Percentiles rank a stretch among this genome's conserved stretches.
These are phyloP conservation scores for Drosophila neocordata DNA, from an alignment of 1,140 invertebrate genomes.

Conservation along the genomic window DNA sequence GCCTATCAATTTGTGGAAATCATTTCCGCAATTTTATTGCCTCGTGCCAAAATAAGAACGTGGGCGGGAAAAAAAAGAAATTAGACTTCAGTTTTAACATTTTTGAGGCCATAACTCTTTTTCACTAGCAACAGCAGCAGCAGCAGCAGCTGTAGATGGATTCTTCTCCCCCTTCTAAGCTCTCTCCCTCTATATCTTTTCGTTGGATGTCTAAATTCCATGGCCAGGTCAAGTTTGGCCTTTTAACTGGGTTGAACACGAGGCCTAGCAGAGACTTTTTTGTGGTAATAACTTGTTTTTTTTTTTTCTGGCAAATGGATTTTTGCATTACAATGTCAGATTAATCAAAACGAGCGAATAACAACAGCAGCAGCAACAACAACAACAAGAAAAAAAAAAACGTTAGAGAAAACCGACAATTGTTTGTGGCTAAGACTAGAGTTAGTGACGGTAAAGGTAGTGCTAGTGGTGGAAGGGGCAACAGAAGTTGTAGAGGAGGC, in stretches of 20 bases:
- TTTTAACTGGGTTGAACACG: conserved; percentile 75
- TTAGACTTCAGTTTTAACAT: conserved; percentile 39
- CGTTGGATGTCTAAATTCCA: conserved; percentile 70
- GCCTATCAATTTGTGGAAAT: conserved; percentile 78
- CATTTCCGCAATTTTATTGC: conserved; percentile 80
- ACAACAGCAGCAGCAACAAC: conserved; percentile 27
- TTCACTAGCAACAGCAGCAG: conserved; percentile 29
- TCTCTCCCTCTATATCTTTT: not conserved
- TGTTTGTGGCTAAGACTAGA: conserved; percentile 49
- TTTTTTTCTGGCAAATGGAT: conserved; percentile 61
- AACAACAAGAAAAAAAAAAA: conserved; percentile 40
- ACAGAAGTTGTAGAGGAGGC: conserved; percentile 28
- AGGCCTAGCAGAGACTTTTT: conserved; percentile 44
- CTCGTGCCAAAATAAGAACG: conserved; percentile 59
- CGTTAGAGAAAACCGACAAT: conserved; percentile 79
- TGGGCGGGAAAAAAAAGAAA: conserved; percentile 37
- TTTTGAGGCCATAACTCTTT: conserved; percentile 62
- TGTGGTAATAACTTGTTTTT: conserved; percentile 60
- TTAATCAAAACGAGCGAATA: conserved; percentile 76
- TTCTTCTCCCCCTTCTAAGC: not conserved
- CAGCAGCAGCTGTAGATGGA: conserved; percentile 17
- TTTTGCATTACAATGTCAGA: conserved; percentile 81
- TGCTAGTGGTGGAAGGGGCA: not conserved
- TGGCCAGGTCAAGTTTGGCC: conserved; percentile 77
- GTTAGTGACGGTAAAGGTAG: not conserved